A percentile compares a stretch with the other conserved stretches of the same genome.
These are phyloP conservation scores for Stenchaetothrips biformis DNA, from an alignment of 2,888 invertebrate genomes.

Conservation along the genomic window DNA sequence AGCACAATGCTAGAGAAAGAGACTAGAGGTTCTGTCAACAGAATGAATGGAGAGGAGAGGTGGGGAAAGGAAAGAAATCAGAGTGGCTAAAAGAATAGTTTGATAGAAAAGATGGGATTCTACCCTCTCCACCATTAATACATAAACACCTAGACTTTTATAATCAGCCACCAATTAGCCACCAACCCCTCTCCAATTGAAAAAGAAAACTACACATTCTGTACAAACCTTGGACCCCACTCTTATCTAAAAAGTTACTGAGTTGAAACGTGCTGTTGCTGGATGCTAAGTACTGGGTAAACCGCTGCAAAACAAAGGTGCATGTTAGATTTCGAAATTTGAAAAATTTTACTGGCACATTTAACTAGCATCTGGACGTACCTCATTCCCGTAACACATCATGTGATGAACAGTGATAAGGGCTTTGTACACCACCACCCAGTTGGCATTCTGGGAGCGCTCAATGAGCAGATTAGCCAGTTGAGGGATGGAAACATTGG, in stretches of 20 bases:
- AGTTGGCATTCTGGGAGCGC: slow-evolving; percentile 94
- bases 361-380: slow-evolving; percentile 47
- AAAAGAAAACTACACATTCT: slow-evolving; percentile 28
- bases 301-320: slow-evolving; percentile 63
- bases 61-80: slow-evolving; percentile 25
- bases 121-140: background rate
- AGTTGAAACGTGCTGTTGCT: slow-evolving; percentile 99
- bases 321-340: background rate
- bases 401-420: slow-evolving; percentile 97
- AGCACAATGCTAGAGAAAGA: slow-evolving; percentile 41
- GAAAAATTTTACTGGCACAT: too few relatives aligned
- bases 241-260: slow-evolving; percentile 95
- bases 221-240: slow-evolving; percentile 89
- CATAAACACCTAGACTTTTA: background rate
- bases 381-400: slow-evolving; percentile 99
- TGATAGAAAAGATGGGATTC: slow-evolving; percentile 25
- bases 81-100: slow-evolving; percentile 7
- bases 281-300: slow-evolving; percentile 98
- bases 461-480: slow-evolving; percentile 97
- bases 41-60: slow-evolving; percentile 29
- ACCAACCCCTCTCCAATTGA: background rate
- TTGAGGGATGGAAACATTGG: slow-evolving; percentile 98
- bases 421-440: slow-evolving; percentile 98
- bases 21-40: slow-evolving; percentile 35
- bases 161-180: too few relatives aligned